phyloP scores from a whole-genome alignment of 2,797 vertebrate genomes.

The Melopsittacus undulatus region DNA sequence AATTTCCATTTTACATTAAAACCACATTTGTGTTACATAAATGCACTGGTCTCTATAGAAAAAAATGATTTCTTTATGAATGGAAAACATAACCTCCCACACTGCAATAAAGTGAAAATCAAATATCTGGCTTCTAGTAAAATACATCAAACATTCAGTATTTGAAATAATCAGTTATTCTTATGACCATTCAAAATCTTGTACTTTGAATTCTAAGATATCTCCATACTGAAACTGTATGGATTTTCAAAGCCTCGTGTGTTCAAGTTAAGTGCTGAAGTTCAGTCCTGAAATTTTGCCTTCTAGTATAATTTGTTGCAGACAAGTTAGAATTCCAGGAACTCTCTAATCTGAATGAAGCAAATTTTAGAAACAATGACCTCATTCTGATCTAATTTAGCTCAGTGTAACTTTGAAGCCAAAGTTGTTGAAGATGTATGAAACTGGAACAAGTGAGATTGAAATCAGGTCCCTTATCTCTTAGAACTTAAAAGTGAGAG shows the following conservation, averaged over 20 bases:
- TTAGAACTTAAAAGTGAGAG: constrained; percentile 9
- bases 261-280: neutral
- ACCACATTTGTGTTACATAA: neutral
- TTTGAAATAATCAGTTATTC: neutral
- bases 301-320: constrained; percentile 34
- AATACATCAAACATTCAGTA: neutral
- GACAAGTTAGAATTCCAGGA: constrained; percentile 43
- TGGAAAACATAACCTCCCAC: neutral
- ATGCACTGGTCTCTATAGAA: neutral
- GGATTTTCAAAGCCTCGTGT: neutral
- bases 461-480: constrained; percentile 11
- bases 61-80: neutral
- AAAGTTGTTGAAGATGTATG: neutral
- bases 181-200: neutral
- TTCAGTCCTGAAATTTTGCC: neutral
- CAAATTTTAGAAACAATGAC: constrained; percentile 50
- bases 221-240: neutral
- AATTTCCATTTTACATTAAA: neutral
- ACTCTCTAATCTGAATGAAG: constrained; percentile 50
- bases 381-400: constrained; percentile 41
- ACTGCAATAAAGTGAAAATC: neutral
- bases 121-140: neutral
- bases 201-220: neutral
- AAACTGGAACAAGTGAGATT: constrained; percentile 16
- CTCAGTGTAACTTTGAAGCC: neutral